phyloP scores from a whole-genome alignment of 2,113 vertebrate genomes.

The Nematolebias whitei region DNA sequence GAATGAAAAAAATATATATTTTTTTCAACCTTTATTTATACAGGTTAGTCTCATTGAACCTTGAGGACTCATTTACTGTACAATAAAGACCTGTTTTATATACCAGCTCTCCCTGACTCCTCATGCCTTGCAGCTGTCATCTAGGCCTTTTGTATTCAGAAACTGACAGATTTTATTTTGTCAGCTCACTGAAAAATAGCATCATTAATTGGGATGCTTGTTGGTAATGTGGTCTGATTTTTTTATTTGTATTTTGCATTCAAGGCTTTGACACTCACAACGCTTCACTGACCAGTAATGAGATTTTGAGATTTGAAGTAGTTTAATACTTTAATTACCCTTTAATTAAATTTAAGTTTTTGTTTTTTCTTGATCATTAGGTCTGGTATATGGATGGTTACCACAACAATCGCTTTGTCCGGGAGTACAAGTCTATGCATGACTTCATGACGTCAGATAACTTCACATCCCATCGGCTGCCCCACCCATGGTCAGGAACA shows the following conservation, averaged over 20 bases:
- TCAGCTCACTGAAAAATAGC: conserved; percentile 28
- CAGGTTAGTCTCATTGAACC: too few species aligned
- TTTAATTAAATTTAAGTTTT: too few species aligned
- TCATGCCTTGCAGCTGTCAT: conserved; percentile 43
- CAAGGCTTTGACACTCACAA: conserved; percentile 10
- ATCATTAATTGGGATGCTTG: conserved; percentile 57
- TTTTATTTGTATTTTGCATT: conserved; percentile 29
- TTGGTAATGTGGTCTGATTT: conserved; percentile 56
- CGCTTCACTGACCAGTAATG: conserved; percentile 6
- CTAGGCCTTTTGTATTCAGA: conserved; percentile 51
- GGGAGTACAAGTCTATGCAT: conserved; percentile 93
- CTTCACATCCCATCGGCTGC: conserved; percentile 97
- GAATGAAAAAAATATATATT: too few species aligned
- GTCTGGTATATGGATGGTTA: conserved; percentile 99
- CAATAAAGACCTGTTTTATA: too few species aligned
- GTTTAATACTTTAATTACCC: neutral
- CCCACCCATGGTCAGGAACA: conserved; percentile 96
- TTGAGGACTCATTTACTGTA: too few species aligned
- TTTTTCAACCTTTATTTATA: too few species aligned
- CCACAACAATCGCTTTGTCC: conserved; percentile 98
- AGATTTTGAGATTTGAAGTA: neutral
- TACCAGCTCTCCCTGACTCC: conserved; percentile 33
- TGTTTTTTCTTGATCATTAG: conserved; percentile 69
- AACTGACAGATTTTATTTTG: conserved; percentile 27
- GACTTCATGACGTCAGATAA: conserved; percentile 97